Base-by-base conservation (phyloP, 2,888 invertebrate species). In the Drosophila ezoana region DNA sequence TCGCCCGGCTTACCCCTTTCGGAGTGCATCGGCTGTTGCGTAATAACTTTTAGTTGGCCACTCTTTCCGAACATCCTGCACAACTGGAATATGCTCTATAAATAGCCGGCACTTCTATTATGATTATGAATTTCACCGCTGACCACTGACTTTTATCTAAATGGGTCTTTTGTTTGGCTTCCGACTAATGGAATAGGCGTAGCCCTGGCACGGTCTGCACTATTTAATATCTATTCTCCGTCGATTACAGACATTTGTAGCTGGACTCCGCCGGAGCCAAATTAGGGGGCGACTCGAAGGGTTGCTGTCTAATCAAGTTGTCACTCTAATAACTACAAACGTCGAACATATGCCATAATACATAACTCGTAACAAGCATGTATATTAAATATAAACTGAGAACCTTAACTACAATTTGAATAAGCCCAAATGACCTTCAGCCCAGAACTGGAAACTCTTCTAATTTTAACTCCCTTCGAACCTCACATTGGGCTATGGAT, bases 21-120 rank as follows among this genome's bases (percentile, higher is more conserved):
- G 54, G 37, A 72, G 69, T 80, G 76, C 82, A 85, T 63, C 72
- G 78, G 52, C 35, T 65, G 64, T 88, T 88, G 81, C 79, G 87
- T 81, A 83, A 86, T 88, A 79, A 79, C 81, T 81, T 83, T 83
- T 69, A 74, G 86, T 79, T 79, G 87, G 68, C 75, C 81, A 76
- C 67, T 72, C 64, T 68, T 51, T 32, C 62, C 20, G 56, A 20
- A 49, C 58, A 53, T 48, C 43, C 60, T 13, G 38, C 59, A 23
- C 41, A 49, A 23, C 28, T 8, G 28, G 28, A 2, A 62, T 53
- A 47, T 38, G 38, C 67, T 57, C 72, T 53, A 75, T 75, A 75
- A 67, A 72, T 72, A 76, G 63, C 60, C 57, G 37, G 28, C 67
- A 65, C 64, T 65, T 63, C 66, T 74, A 72, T 78, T 76, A 87